A percentile compares a stretch with the other conserved stretches of the same genome.
These are phyloP conservation scores for Leptodactylus fuscus DNA, from an alignment of 2,113 vertebrate genomes.

Conservation along the genomic window DNA sequence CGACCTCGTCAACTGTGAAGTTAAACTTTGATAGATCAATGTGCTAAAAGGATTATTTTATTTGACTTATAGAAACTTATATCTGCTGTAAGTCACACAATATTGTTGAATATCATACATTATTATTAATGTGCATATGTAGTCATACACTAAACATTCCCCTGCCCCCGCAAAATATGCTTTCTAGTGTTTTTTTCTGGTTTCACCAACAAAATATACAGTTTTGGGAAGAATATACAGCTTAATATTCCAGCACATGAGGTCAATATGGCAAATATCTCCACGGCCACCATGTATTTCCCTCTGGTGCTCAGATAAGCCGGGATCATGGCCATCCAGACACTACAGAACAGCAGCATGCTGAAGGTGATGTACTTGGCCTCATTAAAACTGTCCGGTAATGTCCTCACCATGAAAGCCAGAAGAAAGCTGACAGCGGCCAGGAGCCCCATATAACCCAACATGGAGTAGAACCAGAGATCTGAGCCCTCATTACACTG, in stretches of 20 bases:
- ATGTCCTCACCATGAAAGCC: neutral
- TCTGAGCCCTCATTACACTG: conserved; percentile 8
- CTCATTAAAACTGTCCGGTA: neutral
- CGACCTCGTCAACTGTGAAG: too few species aligned
- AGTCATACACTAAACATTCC: too few species aligned
- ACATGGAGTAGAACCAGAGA: neutral
- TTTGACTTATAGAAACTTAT: too few species aligned
- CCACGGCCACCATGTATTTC: neutral
- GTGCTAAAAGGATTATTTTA: too few species aligned
- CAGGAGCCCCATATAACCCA: neutral
- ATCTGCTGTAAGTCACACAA: too few species aligned
- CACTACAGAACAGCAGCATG: conserved; percentile 1
- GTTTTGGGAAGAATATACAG: neutral
- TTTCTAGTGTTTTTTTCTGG: too few species aligned
- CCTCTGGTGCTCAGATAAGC: conserved; percentile 8
- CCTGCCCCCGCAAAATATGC: too few species aligned
- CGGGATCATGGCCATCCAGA: neutral
- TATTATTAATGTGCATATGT: too few species aligned
- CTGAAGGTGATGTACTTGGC: conserved; percentile 21
- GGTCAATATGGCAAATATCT: conserved; percentile 3
- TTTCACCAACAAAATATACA: neutral
- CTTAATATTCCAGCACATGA: neutral
- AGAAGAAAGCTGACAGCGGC: neutral
- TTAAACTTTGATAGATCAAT: too few species aligned
- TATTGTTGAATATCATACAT: too few species aligned